phyloP scores from a whole-genome alignment of 2,113 vertebrate genomes.

The Anser cygnoides region DNA sequence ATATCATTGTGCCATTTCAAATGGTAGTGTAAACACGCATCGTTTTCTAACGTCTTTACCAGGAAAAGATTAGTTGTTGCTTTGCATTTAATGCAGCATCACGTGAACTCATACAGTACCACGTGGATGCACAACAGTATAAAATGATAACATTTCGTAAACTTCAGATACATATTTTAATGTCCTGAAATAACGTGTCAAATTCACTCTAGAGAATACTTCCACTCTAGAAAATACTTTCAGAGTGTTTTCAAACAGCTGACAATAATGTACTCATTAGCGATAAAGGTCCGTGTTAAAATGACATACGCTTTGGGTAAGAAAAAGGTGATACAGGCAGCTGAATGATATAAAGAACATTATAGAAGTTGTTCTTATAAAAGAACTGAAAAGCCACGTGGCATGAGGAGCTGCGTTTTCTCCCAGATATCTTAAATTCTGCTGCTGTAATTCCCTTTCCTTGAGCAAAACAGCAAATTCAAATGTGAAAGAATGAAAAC shows the following conservation, averaged over 20 bases:
- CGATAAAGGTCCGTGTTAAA: not conserved
- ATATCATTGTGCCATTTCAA: not conserved
- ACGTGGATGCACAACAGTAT: not conserved
- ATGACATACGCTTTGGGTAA: not conserved
- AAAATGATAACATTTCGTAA: not conserved
- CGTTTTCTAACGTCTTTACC: not conserved
- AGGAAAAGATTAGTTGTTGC: not conserved
- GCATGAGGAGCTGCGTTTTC: not conserved
- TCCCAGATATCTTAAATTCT: not conserved
- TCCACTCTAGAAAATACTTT: not conserved
- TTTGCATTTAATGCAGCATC: not conserved
- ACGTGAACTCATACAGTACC: no score
- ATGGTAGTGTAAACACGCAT: not conserved
- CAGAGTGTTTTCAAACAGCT: not conserved
- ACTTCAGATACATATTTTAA: not conserved
- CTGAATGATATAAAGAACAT: not conserved
- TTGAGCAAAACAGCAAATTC: not conserved
- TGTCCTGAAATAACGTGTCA: not conserved
- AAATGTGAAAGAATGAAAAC: not conserved
- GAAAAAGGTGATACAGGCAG: not conserved
- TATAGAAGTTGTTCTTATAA: not conserved
- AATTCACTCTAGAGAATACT: not conserved
- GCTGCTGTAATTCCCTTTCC: not conserved
- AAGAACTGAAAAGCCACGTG: not conserved
- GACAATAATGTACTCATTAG: not conserved